Percentiles rank a stretch among this genome's conserved stretches.
phyloP scores from a whole-genome alignment of 2,113 vertebrate species.

The Oxyura jamaicensis region DNA sequence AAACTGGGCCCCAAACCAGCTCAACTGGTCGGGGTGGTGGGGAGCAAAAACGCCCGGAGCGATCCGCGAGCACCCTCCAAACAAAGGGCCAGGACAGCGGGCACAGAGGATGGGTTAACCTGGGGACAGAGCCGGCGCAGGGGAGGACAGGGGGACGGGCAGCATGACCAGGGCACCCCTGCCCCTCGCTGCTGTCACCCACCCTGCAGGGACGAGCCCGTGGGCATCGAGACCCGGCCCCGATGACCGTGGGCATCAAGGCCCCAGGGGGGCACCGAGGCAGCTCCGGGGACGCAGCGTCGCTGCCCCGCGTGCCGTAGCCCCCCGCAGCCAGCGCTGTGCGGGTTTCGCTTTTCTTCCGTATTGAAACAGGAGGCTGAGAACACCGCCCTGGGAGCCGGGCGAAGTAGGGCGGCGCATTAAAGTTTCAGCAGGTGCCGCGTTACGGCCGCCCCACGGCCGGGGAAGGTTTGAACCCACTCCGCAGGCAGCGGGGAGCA shows the following conservation, averaged over 20 bases:
- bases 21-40: background rate
- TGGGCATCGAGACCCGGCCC: background rate
- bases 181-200: background rate
- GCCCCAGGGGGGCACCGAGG: too few relatives aligned
- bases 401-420: background rate
- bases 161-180: background rate
- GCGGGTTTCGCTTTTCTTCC: too few relatives aligned
- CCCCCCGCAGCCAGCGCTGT: too few relatives aligned
- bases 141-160: background rate
- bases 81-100: background rate
- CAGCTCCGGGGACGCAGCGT: too few relatives aligned
- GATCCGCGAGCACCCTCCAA: background rate
- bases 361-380: background rate
- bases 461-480: background rate
- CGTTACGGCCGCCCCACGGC: background rate
- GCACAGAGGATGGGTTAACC: background rate
- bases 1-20: background rate
- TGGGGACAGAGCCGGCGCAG: too few relatives aligned
- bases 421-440: background rate
- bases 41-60: background rate
- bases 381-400: background rate
- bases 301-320: too few relatives aligned
- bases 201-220: background rate
- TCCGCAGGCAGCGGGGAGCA: background rate
- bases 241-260: too few relatives aligned